Evolutionary conservation across 1,140 invertebrate genomes (phyloP).

Genomic region (Ganaspis sp.): DNA sequence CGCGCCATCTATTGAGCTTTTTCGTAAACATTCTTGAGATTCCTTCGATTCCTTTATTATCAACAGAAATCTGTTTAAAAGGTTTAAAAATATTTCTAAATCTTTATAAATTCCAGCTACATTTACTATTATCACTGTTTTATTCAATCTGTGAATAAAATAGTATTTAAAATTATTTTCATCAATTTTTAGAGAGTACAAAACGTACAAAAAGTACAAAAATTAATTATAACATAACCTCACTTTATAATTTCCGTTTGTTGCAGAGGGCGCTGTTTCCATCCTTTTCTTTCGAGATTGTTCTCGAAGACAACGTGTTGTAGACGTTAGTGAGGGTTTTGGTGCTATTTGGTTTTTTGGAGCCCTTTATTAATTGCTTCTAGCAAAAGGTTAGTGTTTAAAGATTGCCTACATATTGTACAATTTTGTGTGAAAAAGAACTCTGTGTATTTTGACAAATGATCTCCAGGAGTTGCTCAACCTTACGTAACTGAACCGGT

Average conservation of each 20-base stretch:
- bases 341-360: neutral
- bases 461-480: neutral
- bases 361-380: neutral
- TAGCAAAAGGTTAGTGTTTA: neutral
- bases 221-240: no score
- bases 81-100: no score
- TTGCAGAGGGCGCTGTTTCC: neutral
- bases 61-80: no score
- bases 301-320: neutral
- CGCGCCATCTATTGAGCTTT: no score
- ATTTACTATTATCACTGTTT: no score
- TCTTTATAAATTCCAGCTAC: no score
- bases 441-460: neutral
- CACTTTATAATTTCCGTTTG: neutral
- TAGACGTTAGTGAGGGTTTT: neutral
- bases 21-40: no score
- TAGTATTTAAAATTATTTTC: no score
- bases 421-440: neutral
- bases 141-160: no score
- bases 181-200: no score
- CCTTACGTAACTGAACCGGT: constrained; percentile 18
- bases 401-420: neutral
- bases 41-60: no score
- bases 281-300: neutral
- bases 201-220: no score